Conservation (phyloP, 2,888 invertebrate species). For the Blomia tropicalis region DNA sequence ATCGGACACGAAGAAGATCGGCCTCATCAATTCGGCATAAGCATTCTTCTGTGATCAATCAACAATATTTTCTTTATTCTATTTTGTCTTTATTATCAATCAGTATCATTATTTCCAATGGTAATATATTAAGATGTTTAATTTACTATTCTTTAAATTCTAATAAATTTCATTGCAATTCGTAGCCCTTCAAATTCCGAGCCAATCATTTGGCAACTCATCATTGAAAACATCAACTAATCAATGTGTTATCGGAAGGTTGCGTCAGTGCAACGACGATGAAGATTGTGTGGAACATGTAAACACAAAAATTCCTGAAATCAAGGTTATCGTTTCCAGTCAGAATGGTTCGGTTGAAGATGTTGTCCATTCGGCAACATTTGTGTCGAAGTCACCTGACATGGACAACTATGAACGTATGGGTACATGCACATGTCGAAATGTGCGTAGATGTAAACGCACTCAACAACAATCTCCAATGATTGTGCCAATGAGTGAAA, state of each 20-base stretch:
- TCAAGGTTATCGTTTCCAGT: not conserved
- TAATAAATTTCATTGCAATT: not conserved
- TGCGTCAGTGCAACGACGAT: conserved; percentile 3
- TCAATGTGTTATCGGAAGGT: not conserved
- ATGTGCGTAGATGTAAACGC: not conserved
- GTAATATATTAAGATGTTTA: not conserved
- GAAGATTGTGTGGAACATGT: conserved; percentile 3
- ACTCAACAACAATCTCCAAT: not conserved
- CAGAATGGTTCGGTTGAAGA: not conserved
- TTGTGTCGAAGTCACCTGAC: not conserved
- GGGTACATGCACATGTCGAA: not conserved
- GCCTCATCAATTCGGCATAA: not conserved
- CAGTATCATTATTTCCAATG: not conserved
- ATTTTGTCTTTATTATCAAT: not conserved
- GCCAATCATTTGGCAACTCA: not conserved
- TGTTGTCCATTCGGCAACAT: not conserved
- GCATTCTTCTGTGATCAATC: not conserved
- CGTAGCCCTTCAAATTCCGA: not conserved
- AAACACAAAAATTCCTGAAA: not conserved
- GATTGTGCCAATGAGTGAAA: not conserved
- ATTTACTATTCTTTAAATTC: not conserved
- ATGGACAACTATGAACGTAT: not conserved
- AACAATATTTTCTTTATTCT: not conserved
- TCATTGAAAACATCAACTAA: not conserved
- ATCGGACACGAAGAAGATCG: not conserved